These are phyloP conservation scores for Dinomys branickii DNA, from an alignment of 2,113 vertebrate genomes.

Conservation along the genomic window DNA sequence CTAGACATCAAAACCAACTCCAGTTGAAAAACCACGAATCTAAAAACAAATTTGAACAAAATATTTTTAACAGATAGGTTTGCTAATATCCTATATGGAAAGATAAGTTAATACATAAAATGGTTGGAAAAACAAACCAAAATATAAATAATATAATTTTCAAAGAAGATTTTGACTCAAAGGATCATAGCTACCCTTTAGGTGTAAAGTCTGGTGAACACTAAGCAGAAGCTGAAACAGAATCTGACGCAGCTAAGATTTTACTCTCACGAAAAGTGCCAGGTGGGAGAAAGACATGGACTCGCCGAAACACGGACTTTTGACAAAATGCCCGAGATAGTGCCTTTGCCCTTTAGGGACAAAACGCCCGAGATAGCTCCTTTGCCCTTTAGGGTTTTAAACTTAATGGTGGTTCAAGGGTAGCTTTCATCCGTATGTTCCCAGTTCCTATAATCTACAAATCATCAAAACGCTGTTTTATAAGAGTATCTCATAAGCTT, in stretches of 20 bases:
- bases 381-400: conserved; percentile 42
- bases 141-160: conserved; percentile 43
- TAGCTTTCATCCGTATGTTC: conserved; percentile 75
- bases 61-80: conserved; percentile 21
- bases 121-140: conserved; percentile 30
- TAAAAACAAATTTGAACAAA: neutral
- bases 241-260: conserved; percentile 48
- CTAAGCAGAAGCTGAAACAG: neutral
- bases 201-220: conserved; percentile 11
- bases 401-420: conserved; percentile 55
- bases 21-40: neutral
- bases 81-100: neutral
- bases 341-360: conserved; percentile 33
- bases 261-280: neutral
- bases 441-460: conserved; percentile 74
- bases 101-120: neutral
- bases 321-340: conserved; percentile 23
- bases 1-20: neutral
- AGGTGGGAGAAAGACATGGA: neutral
- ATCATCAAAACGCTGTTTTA: conserved; percentile 75
- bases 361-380: conserved; percentile 15
- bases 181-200: neutral
- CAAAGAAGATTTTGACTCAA: conserved; percentile 22
- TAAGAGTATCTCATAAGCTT: conserved; percentile 76
- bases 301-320: conserved; percentile 41